Percentiles rank a stretch among this genome's conserved stretches.
These are phyloP conservation scores for Sylvia borin DNA, from an alignment of 2,797 vertebrate species.

Conservation along the genomic window DNA sequence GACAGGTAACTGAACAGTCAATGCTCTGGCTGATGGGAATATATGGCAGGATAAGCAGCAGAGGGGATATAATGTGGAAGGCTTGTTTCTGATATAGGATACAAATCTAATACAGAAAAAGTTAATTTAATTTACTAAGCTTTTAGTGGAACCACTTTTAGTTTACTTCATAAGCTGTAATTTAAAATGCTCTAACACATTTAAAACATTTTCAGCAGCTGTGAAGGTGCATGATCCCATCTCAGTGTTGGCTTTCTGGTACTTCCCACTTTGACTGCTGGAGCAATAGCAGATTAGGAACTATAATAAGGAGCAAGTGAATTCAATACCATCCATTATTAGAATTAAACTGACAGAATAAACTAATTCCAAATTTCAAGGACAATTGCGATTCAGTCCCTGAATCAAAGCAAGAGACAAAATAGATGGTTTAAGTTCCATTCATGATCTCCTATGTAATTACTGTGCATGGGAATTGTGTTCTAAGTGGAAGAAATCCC, in stretches of 20 bases:
- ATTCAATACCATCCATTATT: background rate
- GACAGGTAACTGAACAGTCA: background rate
- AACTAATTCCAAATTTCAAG: background rate
- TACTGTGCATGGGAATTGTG: background rate
- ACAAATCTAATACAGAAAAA: conserved; percentile 3
- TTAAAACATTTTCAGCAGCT: background rate
- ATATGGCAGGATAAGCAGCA: background rate
- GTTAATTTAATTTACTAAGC: conserved; percentile 5
- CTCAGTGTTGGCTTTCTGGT: background rate
- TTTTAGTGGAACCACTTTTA: conserved; percentile 9
- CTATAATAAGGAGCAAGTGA: background rate
- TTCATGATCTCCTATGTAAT: background rate
- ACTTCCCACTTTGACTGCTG: background rate
- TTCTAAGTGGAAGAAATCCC: background rate
- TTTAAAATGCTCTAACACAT: background rate
- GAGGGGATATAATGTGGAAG: background rate
- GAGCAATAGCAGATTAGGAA: background rate
- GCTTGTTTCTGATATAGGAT: background rate
- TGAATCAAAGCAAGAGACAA: background rate
- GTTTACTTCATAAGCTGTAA: background rate
- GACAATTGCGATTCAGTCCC: background rate
- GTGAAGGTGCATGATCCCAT: background rate
- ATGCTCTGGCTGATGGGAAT: background rate
- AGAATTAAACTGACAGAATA: background rate
- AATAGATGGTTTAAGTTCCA: background rate